Evolutionary conservation across 2,888 invertebrate species (phyloP), one percentile per base, ranked within the genome.

Genomic region (Acanthoscelides obtectus): DNA sequence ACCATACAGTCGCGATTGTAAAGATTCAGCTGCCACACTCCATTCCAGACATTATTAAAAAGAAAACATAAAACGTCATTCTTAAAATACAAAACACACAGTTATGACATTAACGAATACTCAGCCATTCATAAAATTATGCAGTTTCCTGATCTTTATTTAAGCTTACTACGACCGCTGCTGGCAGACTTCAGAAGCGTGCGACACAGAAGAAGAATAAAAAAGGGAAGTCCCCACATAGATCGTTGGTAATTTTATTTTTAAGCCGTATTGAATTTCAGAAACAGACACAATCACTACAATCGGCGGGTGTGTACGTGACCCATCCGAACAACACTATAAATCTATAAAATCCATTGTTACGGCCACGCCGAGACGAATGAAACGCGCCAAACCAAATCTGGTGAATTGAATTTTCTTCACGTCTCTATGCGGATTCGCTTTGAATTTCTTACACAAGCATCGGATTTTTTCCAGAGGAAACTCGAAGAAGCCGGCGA

Each of bases 391-490:
- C 66, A 66, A 66, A 66, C 66, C 66, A 12, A 66, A 66, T 66
- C 66, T 66, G 66, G 20, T 66, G 20, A 66, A 66, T 66, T 66
- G 66, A 66, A 66, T 66, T 66, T 66, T 66, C 66, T 66, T 66
- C 66, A 22, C 66, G 66, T 66, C 66, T 66, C 17, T 20, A 8
- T 20, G 66, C 66, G 66, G 66, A 21, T 20, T 66, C 66, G 66
- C 21, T 66, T 66, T 22, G 66, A 66, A 66, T 66, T 66, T 66
- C 66, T 20, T 66, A 22, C 12, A 22, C 66, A 66, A 66, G 20
- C 66, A 66, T 21, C 12, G 45, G 5, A 45, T 12, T 45, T 45
- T 45, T 45, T 45, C 12, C 45, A 45, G 17, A 45, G 45, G 45
- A 45, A 45, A 45, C 8, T 6, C 45, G 1, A 45, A 45, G 45